Percentiles rank a stretch among this genome's conserved stretches.
Evolutionary conservation across 2,888 invertebrate species (phyloP).

Genomic region (Mesochorus sp.): DNA sequence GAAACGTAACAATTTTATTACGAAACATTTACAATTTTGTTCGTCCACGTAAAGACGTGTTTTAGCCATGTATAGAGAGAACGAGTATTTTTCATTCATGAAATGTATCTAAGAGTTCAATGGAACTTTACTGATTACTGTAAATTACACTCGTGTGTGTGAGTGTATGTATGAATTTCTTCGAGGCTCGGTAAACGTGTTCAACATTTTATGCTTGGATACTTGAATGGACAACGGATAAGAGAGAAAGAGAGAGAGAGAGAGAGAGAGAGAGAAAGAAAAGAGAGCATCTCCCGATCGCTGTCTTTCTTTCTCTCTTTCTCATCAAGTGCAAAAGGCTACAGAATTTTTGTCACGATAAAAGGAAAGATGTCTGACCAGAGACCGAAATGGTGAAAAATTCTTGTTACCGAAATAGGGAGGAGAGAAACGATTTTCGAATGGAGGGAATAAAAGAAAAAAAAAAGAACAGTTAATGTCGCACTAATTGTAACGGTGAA

Average conservation of each 20-base stretch:
- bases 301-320: background rate
- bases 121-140: slow-evolving; percentile 55
- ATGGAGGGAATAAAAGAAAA: background rate
- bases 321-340: background rate
- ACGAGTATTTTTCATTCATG: slow-evolving; percentile 55
- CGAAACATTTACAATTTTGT: background rate
- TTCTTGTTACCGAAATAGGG: slow-evolving; percentile 12
- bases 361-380: slow-evolving; percentile 36
- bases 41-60: too few species aligned
- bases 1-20: background rate
- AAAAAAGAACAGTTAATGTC: slow-evolving; percentile 22
- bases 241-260: too few species aligned
- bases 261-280: too few species aligned
- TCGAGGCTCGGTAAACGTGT: too few species aligned
- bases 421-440: background rate
- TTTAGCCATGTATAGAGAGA: background rate
- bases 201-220: background rate
- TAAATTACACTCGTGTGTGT: slow-evolving; percentile 37
- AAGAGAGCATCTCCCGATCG: too few species aligned
- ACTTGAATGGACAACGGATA: slow-evolving; percentile 4
- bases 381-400: slow-evolving; percentile 53
- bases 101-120: slow-evolving; percentile 47
- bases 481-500: slow-evolving; percentile 57
- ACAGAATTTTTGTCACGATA: slow-evolving; percentile 43
- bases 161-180: background rate